Conservation (phyloP, 2,113 vertebrate species). For the Callorhinus ursinus region DNA sequence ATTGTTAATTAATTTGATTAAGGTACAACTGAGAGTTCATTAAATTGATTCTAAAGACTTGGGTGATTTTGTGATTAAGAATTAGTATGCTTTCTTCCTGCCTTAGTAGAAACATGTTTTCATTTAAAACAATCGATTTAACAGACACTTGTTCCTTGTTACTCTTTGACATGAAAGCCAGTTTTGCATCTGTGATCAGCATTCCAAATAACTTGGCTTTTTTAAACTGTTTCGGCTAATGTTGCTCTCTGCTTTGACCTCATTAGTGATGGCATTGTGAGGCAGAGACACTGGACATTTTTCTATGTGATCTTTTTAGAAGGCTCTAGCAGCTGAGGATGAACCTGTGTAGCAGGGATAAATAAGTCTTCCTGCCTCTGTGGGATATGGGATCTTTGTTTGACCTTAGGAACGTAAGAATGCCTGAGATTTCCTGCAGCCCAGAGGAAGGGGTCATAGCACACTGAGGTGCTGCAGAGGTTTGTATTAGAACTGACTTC, state of each 20-base stretch:
- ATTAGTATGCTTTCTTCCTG: constrained; percentile 9
- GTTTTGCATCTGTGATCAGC: not conserved
- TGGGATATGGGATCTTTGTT: not conserved
- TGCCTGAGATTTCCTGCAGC: not conserved
- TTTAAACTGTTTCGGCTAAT: not conserved
- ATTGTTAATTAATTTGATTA: not conserved
- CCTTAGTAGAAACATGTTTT: not conserved
- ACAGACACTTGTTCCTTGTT: not conserved
- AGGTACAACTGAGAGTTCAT: constrained; percentile 21
- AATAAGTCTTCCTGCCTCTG: not conserved
- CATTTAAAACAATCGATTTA: not conserved
- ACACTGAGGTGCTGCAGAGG: not conserved
- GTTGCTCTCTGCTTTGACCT: not conserved
- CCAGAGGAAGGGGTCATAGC: not conserved
- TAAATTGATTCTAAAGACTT: constrained; percentile 31
- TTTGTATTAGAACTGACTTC: not conserved
- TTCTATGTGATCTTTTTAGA: not conserved
- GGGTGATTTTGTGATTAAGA: constrained; percentile 35
- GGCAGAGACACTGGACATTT: not conserved
- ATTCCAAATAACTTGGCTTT: not conserved
- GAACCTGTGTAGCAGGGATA: not conserved
- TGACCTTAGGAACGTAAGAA: constrained; percentile 8
- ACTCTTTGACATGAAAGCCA: constrained; percentile 2
- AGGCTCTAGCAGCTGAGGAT: not conserved
- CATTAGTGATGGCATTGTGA: not conserved